These are phyloP conservation scores for Trachymyrmex septentrionalis DNA, from an alignment of 1,140 invertebrate species.

Conservation along the genomic window DNA sequence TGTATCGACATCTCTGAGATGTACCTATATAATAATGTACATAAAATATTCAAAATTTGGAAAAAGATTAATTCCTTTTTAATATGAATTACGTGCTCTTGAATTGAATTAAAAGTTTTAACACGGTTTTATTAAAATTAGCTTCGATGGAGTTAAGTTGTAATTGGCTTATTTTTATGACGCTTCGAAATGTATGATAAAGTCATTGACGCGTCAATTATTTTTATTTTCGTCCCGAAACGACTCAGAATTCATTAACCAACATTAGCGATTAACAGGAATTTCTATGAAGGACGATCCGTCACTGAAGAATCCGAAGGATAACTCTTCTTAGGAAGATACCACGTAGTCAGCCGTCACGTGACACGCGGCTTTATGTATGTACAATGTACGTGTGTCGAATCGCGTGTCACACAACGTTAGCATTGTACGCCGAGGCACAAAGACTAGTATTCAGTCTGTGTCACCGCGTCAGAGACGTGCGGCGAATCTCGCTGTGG, in stretches of 20 bases:
- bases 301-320: not conserved
- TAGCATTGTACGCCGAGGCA: conserved; percentile 37
- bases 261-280: not conserved
- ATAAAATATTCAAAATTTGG: no score
- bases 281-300: conserved; percentile 5
- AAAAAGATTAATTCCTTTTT: no score
- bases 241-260: not conserved
- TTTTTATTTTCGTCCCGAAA: not conserved
- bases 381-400: not conserved
- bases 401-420: conserved; percentile 10
- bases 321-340: not conserved
- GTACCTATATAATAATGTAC: no score
- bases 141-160: not conserved
- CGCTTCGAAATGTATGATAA: not conserved
- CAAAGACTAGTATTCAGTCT: conserved; percentile 42
- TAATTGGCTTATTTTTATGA: not conserved
- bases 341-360: not conserved
- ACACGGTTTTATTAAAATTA: no score
- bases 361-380: not conserved
- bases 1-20: no score
- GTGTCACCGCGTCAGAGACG: conserved; percentile 34
- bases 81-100: no score
- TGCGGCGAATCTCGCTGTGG: conserved; percentile 5
- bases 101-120: no score
- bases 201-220: no score